phyloP scores from a whole-genome alignment of 2,888 invertebrate genomes.

The Anaspis maculata region DNA sequence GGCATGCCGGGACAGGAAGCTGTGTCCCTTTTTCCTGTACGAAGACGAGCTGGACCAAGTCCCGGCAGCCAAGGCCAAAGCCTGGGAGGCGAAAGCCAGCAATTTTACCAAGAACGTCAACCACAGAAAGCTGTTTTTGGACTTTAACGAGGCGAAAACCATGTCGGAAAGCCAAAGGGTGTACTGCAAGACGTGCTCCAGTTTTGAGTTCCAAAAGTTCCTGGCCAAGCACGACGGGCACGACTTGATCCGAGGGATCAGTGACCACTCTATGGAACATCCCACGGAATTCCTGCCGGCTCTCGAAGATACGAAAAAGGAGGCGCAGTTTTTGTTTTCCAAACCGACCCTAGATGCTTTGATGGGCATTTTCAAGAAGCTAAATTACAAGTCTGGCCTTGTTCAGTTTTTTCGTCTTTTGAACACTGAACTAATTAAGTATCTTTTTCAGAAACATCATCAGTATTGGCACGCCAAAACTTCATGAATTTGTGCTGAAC shows the following conservation, averaged over 20 bases:
- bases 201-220: constrained; percentile 42
- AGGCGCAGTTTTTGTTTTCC: constrained; percentile 84
- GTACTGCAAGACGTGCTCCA: constrained; percentile 59
- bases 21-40: constrained; percentile 62
- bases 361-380: constrained; percentile 50
- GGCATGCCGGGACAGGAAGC: constrained; percentile 70
- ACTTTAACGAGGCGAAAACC: constrained; percentile 47
- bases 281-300: constrained; percentile 64
- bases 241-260: constrained; percentile 45
- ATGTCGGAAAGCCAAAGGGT: constrained; percentile 43
- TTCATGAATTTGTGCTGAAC: constrained; percentile 60
- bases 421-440: not conserved
- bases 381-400: constrained; percentile 58
- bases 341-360: constrained; percentile 58
- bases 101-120: constrained; percentile 45
- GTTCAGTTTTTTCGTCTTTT: constrained; percentile 13
- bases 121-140: constrained; percentile 47
- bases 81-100: constrained; percentile 46
- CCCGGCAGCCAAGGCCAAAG: constrained; percentile 32
- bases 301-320: constrained; percentile 64
- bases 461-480: constrained; percentile 80
- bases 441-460: constrained; percentile 55
- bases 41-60: constrained; percentile 45
- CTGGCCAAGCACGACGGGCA: constrained; percentile 49
- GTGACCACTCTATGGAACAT: constrained; percentile 49